Conservation (phyloP, 2,888 invertebrate species). For the Tetramorium bicarinatum region DNA sequence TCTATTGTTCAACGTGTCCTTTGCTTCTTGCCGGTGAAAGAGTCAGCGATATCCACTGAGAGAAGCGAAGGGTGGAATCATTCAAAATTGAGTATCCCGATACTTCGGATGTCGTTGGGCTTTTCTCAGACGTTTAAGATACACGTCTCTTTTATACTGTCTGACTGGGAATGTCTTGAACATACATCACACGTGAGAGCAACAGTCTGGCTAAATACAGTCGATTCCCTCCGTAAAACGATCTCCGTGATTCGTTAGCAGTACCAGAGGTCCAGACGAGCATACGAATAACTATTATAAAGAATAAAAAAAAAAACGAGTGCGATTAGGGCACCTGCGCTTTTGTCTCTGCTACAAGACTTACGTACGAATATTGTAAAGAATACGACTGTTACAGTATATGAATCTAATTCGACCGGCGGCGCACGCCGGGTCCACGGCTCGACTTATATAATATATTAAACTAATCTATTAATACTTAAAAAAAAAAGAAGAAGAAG, state of each 20-base stretch:
- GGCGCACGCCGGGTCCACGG: slow-evolving; percentile 79
- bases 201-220: slow-evolving; percentile 10
- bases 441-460: slow-evolving; percentile 82
- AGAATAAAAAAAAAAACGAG: slow-evolving; percentile 59
- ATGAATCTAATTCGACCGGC: slow-evolving; percentile 82
- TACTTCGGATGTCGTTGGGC: not conserved
- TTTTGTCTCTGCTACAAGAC: slow-evolving; percentile 84
- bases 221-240: slow-evolving; percentile 30
- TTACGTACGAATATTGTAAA: slow-evolving; percentile 85
- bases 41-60: no score
- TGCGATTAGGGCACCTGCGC: slow-evolving; percentile 83
- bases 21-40: not conserved
- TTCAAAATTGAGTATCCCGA: not conserved
- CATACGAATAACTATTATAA: slow-evolving; percentile 63
- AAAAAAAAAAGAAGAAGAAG: slow-evolving; percentile 78
- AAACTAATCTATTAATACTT: slow-evolving; percentile 83
- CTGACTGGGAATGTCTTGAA: slow-evolving; percentile 13
- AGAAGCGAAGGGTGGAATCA: not conserved
- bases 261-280: slow-evolving; percentile 73
- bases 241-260: slow-evolving; percentile 63
- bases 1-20: not conserved
- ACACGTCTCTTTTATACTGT: slow-evolving; percentile 3
- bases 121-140: not conserved
- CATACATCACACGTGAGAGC: slow-evolving; percentile 17
- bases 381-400: slow-evolving; percentile 84